Conservation (phyloP, 2,113 vertebrate genomes). For the Oplegnathus fasciatus region DNA sequence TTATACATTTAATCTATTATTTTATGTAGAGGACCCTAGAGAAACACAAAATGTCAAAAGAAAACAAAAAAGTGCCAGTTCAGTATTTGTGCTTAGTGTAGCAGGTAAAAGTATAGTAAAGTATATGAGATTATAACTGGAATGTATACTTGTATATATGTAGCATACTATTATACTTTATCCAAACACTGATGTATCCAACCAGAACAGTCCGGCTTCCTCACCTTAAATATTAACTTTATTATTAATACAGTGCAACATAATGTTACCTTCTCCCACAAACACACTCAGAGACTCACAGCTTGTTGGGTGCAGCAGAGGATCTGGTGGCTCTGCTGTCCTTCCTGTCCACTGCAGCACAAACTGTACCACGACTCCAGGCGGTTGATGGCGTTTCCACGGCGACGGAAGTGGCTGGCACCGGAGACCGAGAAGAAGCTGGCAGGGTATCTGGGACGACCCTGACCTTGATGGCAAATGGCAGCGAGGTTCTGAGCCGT, state of each 20-base stretch:
- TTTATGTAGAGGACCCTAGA: neutral
- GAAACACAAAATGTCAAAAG: neutral
- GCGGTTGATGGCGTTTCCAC: slow-evolving; percentile 81
- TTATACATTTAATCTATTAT: neutral
- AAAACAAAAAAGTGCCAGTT: neutral
- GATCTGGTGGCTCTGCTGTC: slow-evolving; percentile 25
- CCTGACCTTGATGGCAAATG: slow-evolving; percentile 76
- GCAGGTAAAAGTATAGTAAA: too few species aligned
- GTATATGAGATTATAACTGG: too few species aligned
- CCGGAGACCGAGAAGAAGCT: slow-evolving; percentile 80
- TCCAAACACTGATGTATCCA: neutral
- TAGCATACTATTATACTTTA: neutral
- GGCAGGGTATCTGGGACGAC: slow-evolving; percentile 73
- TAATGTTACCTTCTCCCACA: neutral
- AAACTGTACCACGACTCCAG: slow-evolving; percentile 76
- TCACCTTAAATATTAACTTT: neutral
- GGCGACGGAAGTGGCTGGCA: slow-evolving; percentile 81
- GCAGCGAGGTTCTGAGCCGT: slow-evolving; percentile 66
- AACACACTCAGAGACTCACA: slow-evolving; percentile 75
- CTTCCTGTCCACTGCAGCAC: slow-evolving; percentile 73
- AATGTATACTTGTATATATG: too few species aligned
- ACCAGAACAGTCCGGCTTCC: neutral
- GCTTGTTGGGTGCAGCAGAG: slow-evolving; percentile 82
- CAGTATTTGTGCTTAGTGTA: neutral
- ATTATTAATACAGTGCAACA: neutral